phyloP scores from a whole-genome alignment of 2,113 vertebrate genomes.

The Melospiza georgiana region DNA sequence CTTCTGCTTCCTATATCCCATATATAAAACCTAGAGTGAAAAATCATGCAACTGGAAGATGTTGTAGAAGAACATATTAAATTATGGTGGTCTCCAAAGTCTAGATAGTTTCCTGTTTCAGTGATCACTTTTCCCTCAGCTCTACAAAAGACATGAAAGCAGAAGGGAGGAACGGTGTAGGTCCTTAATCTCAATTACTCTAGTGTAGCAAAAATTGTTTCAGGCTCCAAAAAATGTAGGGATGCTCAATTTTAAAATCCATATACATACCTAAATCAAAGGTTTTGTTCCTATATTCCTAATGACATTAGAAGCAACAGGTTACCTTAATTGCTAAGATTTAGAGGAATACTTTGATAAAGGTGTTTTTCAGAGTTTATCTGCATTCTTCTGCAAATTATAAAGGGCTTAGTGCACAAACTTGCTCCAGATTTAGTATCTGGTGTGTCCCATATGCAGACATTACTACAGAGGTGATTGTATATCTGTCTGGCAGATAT shows the following conservation, averaged over 20 bases:
- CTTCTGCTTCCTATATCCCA: not conserved
- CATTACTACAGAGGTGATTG: not conserved
- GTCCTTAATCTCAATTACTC: not conserved
- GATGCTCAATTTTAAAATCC: not conserved
- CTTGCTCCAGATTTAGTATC: not conserved
- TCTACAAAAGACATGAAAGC: not conserved
- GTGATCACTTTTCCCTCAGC: not conserved
- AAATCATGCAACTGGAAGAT: not conserved
- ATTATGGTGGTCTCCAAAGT: not conserved
- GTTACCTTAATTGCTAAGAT: not conserved
- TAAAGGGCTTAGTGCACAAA: not conserved
- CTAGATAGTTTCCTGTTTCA: not conserved
- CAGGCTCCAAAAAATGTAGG: not conserved
- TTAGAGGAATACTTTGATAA: not conserved
- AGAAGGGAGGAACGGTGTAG: not conserved
- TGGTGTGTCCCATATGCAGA: not conserved
- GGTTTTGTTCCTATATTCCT: not conserved
- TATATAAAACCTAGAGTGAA: not conserved
- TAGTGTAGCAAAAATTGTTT: not conserved
- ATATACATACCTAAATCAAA: fast-evolving
- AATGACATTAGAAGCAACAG: not conserved
- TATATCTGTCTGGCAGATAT: not conserved
- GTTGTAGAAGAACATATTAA: not conserved
- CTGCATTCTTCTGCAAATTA: not conserved
- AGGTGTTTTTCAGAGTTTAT: not conserved